These are phyloP conservation scores for Cotesia vestalis DNA, from an alignment of 1,140 invertebrate genomes.

Conservation along the genomic window DNA sequence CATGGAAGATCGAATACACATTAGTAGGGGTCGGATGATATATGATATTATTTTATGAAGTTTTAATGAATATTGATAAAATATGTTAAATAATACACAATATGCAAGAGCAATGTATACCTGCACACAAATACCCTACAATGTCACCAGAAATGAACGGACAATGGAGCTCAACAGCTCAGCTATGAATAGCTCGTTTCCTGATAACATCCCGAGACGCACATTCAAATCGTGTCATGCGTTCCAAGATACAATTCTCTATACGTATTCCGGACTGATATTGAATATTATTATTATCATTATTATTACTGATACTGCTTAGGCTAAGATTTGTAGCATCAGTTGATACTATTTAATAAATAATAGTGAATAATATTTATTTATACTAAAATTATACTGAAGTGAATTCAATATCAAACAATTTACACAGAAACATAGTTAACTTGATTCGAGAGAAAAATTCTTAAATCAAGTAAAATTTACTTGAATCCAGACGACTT, in stretches of 20 bases:
- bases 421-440: no score
- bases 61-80: not conserved
- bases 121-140: constrained; percentile 3
- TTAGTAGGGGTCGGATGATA: constrained; percentile 16
- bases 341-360: no score
- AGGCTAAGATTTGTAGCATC: no score
- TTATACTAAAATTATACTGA: no score
- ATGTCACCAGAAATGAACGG: constrained; percentile 23
- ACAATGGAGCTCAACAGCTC: not conserved
- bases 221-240: constrained; percentile 30
- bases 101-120: not conserved
- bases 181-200: constrained; percentile 31
- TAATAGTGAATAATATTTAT: no score
- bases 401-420: no score
- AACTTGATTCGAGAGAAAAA: no score
- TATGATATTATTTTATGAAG: not conserved
- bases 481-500: no score
- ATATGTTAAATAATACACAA: constrained; percentile 1
- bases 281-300: not conserved
- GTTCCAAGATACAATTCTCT: constrained; percentile 20
- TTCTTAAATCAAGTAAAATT: no score
- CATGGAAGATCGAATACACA: constrained; percentile 24
- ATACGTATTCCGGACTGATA: not conserved
- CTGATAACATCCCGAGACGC: constrained; percentile 33
- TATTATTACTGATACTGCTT: not conserved